Base-by-base conservation (phyloP, 1,140 invertebrate species). In the Macrobrachium nipponense region DNA sequence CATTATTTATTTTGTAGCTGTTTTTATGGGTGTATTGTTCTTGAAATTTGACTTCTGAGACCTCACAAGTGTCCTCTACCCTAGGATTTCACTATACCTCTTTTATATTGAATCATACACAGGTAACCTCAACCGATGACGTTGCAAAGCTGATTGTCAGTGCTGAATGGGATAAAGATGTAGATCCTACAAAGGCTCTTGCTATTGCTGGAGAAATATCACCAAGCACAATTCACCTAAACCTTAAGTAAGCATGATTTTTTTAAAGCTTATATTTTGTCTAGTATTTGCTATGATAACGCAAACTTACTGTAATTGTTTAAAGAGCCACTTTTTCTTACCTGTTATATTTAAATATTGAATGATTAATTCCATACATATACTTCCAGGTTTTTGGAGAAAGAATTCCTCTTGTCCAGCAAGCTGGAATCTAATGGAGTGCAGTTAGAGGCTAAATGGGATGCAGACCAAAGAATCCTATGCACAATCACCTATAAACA, bases 121-220 rank as follows among this genome's bases (percentile, higher is more conserved):
- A 80, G 81, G 43, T 82, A 27, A 61, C 58, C 23, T n/a, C n/a
- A 18, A 59, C 70, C 15, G 68, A 66, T 8, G 51, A 60, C 4
- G 59, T 60, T 43, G 73, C 79, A 36, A 86, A 72, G 5, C 58
- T 86, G 36, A 23, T 61, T 14, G 77, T 86, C 10, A 73, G 62
- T 80, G 83, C 60, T 0, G 83, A 86, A 18, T 86, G 77, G 83
- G 77, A 86, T 59, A 86, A 86, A 36, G 66, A 80, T 36, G 64
- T 73, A 1, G 70, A 86, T 51, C 83, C 77, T 3, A 73, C 68
- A 60, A 80, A 80, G 20, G 59, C 83, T 73, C 72, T 86, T 17
- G 58, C 51, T 15, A 72, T 86, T n/a, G 77, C 61, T 61, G 83
- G 83, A 43, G 27, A 72, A 15, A n/a, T 86, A 10, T 44, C 75